These are phyloP conservation scores for Scopus umbretta DNA, from an alignment of 2,113 vertebrate species.

Conservation along the genomic window DNA sequence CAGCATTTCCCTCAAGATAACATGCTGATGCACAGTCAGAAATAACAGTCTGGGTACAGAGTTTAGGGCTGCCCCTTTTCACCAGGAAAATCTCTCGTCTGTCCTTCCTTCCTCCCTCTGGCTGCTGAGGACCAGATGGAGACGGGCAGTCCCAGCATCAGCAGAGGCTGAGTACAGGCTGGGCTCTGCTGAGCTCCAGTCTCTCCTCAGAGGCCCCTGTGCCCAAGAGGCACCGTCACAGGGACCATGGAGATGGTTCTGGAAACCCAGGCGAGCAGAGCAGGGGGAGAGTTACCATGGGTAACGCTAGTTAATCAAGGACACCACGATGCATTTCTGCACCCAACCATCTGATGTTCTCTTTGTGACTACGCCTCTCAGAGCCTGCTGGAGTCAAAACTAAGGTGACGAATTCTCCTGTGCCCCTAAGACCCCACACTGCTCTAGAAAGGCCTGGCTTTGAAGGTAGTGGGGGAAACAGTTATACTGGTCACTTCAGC, in stretches of 20 bases:
- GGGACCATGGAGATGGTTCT: neutral
- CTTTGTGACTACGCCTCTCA: neutral
- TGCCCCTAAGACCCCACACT: neutral
- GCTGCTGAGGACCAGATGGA: neutral
- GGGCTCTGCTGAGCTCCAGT: neutral
- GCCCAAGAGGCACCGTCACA: neutral
- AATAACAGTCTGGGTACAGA: neutral
- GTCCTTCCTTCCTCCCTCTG: neutral
- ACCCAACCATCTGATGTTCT: neutral
- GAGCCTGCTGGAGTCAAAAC: neutral
- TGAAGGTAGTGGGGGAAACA: neutral
- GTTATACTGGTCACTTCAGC: neutral
- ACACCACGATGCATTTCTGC: accelerated
- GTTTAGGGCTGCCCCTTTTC: neutral
- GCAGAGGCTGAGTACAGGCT: neutral
- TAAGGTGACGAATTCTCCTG: accelerated
- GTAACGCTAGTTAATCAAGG: neutral
- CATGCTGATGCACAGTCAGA: neutral
- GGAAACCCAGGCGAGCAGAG: neutral
- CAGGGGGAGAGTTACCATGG: neutral
- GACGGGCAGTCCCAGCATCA: neutral
- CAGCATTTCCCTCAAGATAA: neutral
- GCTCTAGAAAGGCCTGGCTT: neutral
- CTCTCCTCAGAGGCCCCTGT: neutral
- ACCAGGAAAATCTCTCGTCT: neutral